These are phyloP conservation scores for Oikopleura dioica DNA, from an alignment of 23 tunicate genomes.

Conservation along the genomic window DNA sequence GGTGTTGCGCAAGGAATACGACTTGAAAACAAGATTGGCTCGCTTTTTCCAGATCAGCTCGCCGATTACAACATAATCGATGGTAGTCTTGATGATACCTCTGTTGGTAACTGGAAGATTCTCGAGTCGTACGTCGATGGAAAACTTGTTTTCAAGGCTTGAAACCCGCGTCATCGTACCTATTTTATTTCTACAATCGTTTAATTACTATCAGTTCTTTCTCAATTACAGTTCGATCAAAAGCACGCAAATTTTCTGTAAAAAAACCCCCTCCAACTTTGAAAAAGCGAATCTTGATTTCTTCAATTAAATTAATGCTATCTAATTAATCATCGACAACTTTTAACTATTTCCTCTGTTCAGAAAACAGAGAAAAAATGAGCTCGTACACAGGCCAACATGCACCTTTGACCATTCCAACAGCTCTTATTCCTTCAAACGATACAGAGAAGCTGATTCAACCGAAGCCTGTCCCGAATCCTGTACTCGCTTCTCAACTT, in stretches of 20 bases:
- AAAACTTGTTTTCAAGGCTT: background rate
- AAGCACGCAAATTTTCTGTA: too few species aligned
- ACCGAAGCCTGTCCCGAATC: background rate
- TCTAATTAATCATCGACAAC: too few species aligned
- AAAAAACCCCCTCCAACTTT: too few species aligned
- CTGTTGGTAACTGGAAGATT: background rate
- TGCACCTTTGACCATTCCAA: background rate
- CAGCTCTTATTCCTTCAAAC: background rate
- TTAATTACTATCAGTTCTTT: too few species aligned
- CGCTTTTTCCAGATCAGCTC: background rate
- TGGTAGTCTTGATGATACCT: background rate
- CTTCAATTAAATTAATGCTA: too few species aligned
- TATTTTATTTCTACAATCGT: too few species aligned
- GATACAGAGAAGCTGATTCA: background rate
- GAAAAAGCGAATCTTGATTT: too few species aligned
- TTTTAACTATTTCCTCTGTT: too few species aligned
- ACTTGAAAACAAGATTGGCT: background rate
- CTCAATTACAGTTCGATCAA: too few species aligned
- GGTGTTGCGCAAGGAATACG: constrained; percentile 24
- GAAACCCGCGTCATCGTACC: background rate
- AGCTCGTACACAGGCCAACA: too few species aligned
- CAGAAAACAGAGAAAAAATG: too few species aligned
- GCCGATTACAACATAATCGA: background rate
- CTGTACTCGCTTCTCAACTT: background rate
- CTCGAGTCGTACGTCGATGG: background rate